Percentiles rank a stretch among this genome's conserved stretches.
Evolutionary conservation across 2,113 vertebrate genomes (phyloP).

Genomic region (Chauna torquata): DNA sequence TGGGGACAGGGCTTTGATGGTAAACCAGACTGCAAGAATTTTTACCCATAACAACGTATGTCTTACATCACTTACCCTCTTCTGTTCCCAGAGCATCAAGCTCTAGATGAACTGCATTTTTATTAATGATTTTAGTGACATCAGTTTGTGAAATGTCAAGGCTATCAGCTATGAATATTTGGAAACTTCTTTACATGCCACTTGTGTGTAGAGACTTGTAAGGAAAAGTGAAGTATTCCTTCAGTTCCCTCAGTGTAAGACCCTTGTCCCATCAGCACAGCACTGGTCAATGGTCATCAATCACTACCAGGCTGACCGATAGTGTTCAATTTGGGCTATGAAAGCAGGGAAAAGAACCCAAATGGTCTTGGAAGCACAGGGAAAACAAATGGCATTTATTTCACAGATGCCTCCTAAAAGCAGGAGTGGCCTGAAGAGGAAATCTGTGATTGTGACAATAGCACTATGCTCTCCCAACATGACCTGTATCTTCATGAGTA

Average conservation of each 20-base stretch:
- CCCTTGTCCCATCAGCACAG: too few species aligned
- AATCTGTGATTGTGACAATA: background rate
- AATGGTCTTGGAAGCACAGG: background rate
- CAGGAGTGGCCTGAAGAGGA: background rate
- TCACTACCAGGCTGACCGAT: too few species aligned
- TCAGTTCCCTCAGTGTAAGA: background rate
- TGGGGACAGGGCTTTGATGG: background rate
- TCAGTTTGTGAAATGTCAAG: background rate
- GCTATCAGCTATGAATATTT: background rate
- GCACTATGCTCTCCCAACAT: background rate
- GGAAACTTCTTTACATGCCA: background rate
- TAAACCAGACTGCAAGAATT: background rate
- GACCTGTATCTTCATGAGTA: too few species aligned
- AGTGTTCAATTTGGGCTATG: too few species aligned
- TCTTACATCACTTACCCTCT: background rate
- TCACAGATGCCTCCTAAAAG: background rate
- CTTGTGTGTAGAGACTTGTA: background rate
- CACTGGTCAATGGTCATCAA: too few species aligned
- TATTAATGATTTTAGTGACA: background rate
- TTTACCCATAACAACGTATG: background rate
- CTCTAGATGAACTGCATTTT: background rate
- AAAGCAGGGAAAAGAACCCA: background rate
- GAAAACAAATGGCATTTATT: background rate
- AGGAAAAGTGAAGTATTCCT: background rate
- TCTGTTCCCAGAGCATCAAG: background rate